Base-by-base conservation (phyloP, 2,797 vertebrate species). In the Euthynnus affinis region DNA sequence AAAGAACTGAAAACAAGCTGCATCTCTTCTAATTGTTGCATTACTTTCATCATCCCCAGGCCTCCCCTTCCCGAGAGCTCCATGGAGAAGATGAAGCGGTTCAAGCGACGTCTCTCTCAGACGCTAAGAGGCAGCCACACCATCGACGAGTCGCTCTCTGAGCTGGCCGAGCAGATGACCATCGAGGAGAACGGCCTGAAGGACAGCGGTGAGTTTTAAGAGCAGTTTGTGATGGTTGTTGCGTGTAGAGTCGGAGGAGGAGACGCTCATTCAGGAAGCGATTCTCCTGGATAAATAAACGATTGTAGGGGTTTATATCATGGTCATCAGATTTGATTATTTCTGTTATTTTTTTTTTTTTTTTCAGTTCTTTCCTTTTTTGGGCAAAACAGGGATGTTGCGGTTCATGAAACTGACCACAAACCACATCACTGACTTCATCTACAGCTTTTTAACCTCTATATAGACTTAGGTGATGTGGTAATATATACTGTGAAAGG, bases 111-210 rank as follows among this genome's bases (percentile, higher is more conserved):
- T 71, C 95, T 99, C 61, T 97, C 97, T 64, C 95, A 98, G 93
- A 98, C 97, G 0, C 94, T 98, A 76, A 94, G 97, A 87, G 97
- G 97, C 87, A 98, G 97, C 93, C 97, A 98, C 94, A 98, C 98
- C 81, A 97, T 98, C n/a, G 97, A 99, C 91, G 98, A 99, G 84
- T 98, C 98, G 0, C 92, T 99, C 72, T 99, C 98, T 25, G 98
- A 99, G 92, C 90, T 99, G 85, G 97, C 98, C 6, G 98, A 99
- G 89, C 98, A 99, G 95, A 99, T 98, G 96, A 98, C 97, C 34
- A 96, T 98, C 55, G 97, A 98, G 92, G 98, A 99, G 91, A 98
- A 95, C 61, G 97, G 96, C 83, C 96, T 96, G 85, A 98, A 98
- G 91, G 97, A 99, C 93, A 97, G 96, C 0, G 97, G 98, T 99